Conservation (phyloP, 2,888 invertebrate genomes). For the Tortrix viridana region DNA sequence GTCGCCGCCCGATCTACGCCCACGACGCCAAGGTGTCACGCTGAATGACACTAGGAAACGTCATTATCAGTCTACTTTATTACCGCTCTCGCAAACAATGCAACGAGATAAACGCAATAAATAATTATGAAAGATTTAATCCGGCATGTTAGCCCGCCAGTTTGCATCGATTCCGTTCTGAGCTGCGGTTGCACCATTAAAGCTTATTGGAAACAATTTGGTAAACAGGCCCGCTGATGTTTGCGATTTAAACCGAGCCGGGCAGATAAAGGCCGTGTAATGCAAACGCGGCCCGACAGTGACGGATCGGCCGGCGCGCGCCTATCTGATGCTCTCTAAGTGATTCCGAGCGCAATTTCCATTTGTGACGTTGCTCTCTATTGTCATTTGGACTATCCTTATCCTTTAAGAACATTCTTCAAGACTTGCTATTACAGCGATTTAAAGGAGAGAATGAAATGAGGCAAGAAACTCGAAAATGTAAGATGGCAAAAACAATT, state of each 20-base stretch:
- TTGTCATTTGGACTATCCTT: constrained; percentile 72
- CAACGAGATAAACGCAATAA: constrained; percentile 73
- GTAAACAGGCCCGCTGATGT: constrained; percentile 79
- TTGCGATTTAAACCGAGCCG: constrained; percentile 76
- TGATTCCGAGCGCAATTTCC: constrained; percentile 80
- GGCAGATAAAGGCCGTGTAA: constrained; percentile 81
- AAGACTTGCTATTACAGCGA: constrained; percentile 46
- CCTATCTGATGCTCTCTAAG: constrained; percentile 82
- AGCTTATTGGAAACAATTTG: constrained; percentile 82
- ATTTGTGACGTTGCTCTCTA: constrained; percentile 75
- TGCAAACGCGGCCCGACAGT: constrained; percentile 81
- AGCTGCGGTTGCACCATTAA: constrained; percentile 68
- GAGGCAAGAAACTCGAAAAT: too few species aligned
- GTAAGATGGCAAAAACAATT: too few species aligned
- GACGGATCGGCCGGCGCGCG: constrained; percentile 80
- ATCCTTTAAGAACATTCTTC: constrained; percentile 62
- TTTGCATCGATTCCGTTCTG: constrained; percentile 59
- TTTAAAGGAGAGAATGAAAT: too few species aligned
- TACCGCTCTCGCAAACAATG: constrained; percentile 65
- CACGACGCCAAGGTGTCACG: constrained; percentile 33
- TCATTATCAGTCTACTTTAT: constrained; percentile 69
- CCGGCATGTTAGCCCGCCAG: constrained; percentile 66
- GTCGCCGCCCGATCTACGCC: constrained; percentile 53
- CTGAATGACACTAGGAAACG: constrained; percentile 57
- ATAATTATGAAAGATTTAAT: constrained; percentile 72